Evolutionary conservation across 2,888 invertebrate species (phyloP), one percentile per base, ranked within the genome.

Genomic region (Metalampra italica): DNA sequence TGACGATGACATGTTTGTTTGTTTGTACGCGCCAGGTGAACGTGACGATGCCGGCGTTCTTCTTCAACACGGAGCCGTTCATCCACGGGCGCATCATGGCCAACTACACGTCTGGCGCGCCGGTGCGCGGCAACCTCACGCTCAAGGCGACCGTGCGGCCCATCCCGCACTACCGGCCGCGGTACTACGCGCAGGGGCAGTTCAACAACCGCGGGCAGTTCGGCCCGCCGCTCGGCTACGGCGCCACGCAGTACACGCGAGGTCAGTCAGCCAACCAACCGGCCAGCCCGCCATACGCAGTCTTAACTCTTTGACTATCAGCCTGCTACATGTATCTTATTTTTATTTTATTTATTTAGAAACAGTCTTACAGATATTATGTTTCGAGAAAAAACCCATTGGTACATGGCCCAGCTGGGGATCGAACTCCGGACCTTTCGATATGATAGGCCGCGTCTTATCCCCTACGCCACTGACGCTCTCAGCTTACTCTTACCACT

Each of bases 1-100:
- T 22, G 22, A 2, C 22, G 22, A n/a, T n/a, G 22, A 22, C 3
- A 22, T 22, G 5, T 22, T 22, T 22, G 5, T 22, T 22, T 22
- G 5, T 22, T 22, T 22, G 3, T 5, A 3, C 5, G 22, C 9
- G 5, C 4, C 69, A 93, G 92, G 96, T 97, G 0, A 98, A 98
- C 80, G 97, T 98, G 0, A 97, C 97, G 0, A 97, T 98, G 94
- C 96, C 98, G 0, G 95, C 97, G 0, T 97, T 97, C 79, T 96
- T 98, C 87, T 95, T 97, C 77, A 95, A 95, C 66, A 94, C 94
- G 15, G 97, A 97, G 64, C 92, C 91, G 9, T 97, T 90, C 68
- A 93, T 98, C 68, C 92, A 94, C 68, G 98, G 98, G 0, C 92
- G 93, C 0, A 92, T 98, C 1, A 95, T 96, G 92, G 98, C 98